Evolutionary conservation across 1,140 invertebrate genomes (phyloP), one percentile per base, ranked within the genome.

Genomic region (Coboldia fuscipes): DNA sequence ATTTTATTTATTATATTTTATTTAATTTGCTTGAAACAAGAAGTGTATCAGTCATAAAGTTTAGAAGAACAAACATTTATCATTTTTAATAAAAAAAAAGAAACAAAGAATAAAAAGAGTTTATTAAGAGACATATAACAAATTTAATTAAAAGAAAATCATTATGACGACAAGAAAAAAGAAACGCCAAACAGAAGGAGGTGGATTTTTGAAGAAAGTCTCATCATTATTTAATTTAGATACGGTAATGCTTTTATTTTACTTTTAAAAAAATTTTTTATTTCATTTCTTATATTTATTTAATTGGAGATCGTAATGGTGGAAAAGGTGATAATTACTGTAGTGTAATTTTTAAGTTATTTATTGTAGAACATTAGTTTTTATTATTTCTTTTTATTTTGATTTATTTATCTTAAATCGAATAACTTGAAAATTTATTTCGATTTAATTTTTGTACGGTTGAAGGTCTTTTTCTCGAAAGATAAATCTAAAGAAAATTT

Each of bases 211-310:
- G 49, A 79, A 77, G 61, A 83, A 81, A 65, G 77, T 83, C 39
- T 81, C 78, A 42, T 81, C 77, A 39, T 62, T 83, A 45, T 81
- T 83, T 62, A 81, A 77, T 65, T 66, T 83, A 57, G 77, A 82
- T 50, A 72, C 70, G 72, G 76, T 75, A 64, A 75, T 29, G n/a
- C 39, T 30, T 31, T 35, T 38, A 20, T 36, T 39, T 14, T 33
- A 28, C 27, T 21, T 34, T 36, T 40, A 27, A 34, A 36, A 36
- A 37, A 31, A 38, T 15, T 27, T 36, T 33, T 34, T 29, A 23
- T 23, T 23, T 23, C 6, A 6, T 23, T 7, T 12, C 12, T 23
- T 23, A 6, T 23, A 23, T 23, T 7, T 12, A 23, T 6, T 7
- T 6, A 7, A 23, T 7, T 23, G 12, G 22, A 23, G 22, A 23